A percentile compares a stretch with the other conserved stretches of the same genome.
These are phyloP conservation scores for Portunus trituberculatus DNA, from an alignment of 1,140 invertebrate species.

Conservation along the genomic window DNA sequence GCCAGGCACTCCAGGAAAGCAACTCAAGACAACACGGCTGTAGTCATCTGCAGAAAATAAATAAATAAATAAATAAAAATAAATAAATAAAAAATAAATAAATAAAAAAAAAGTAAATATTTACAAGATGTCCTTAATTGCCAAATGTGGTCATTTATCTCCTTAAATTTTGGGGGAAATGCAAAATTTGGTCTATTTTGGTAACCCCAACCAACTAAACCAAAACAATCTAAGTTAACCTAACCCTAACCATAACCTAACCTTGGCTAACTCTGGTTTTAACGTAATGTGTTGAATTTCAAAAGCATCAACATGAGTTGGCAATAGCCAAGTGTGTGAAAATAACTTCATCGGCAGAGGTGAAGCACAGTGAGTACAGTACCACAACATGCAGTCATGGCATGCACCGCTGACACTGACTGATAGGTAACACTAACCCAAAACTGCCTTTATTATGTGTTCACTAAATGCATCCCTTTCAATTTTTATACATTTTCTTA, in stretches of 20 bases:
- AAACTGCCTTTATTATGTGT: too few relatives aligned
- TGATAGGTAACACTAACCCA: too few relatives aligned
- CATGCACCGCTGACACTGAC: too few relatives aligned
- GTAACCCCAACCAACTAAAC: background rate
- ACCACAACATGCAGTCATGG: too few relatives aligned
- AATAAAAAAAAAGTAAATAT: background rate
- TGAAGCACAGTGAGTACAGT: too few relatives aligned
- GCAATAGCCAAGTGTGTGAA: too few relatives aligned
- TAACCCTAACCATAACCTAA: background rate
- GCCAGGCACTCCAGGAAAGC: constrained; percentile 83
- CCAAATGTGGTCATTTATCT: too few relatives aligned
- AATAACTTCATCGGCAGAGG: too few relatives aligned
- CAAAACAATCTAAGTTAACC: background rate
- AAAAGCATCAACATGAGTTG: too few relatives aligned
- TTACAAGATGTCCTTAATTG: background rate
- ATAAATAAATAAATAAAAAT: background rate
- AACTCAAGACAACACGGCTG: constrained; percentile 83
- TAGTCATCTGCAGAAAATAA: constrained; percentile 83
- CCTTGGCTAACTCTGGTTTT: background rate
- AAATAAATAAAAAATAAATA: background rate
- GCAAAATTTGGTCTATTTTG: background rate
- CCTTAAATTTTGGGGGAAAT: background rate
- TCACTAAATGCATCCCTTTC: too few relatives aligned
- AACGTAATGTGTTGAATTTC: too few relatives aligned
- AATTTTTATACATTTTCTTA: too few relatives aligned